Base-by-base conservation (phyloP, 2,888 invertebrate genomes). In the Tuta absoluta region DNA sequence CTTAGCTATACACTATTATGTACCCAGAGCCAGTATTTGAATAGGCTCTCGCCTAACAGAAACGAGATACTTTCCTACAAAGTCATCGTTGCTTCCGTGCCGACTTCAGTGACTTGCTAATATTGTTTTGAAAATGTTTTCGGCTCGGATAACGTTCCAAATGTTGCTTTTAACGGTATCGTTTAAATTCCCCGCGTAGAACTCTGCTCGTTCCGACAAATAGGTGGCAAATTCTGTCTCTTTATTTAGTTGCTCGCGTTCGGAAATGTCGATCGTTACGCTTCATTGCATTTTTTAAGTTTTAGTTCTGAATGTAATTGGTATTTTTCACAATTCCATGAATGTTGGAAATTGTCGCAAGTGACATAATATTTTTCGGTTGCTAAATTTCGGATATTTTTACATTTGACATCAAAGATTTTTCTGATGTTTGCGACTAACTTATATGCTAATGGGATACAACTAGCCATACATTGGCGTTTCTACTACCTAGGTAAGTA, bases 71-170 rank as follows among this genome's bases (percentile, higher is more conserved):
- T 51, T 51, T 51, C 53, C 28, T 53, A 23, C 53, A 24, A 28
- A 53, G n/a, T 28, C 24, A 53, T 53, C 23, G 24, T n/a, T 24
- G 28, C 53, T 53, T 51, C 48, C 51, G 62, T 24, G 21, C 41
- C 48, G 21, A 19, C 28, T 37, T 49, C n/a, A 51, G 37, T 53
- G 51, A 62, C 51, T 62, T 23, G 62, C 51, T 51, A 62, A 51
- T 62, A 62, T 62, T 62, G 62, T 62, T 63, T 63, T 41, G 57
- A 41, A 57, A 63, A 63, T 51, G 63, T 45, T 63, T 63, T 57
- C 63, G 11, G 56, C 12, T 23, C 33, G 63, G 45, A 56, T 63
- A 41, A 23, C 19, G 56, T 24, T 41, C 56, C 41, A 38, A 63
- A 63, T 56, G 63, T 56, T 53, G 53, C 63, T 38, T 62, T 51